phyloP scores from a whole-genome alignment of 92 coral and sea anemone species.

The Anthopleura xanthogrammica region DNA sequence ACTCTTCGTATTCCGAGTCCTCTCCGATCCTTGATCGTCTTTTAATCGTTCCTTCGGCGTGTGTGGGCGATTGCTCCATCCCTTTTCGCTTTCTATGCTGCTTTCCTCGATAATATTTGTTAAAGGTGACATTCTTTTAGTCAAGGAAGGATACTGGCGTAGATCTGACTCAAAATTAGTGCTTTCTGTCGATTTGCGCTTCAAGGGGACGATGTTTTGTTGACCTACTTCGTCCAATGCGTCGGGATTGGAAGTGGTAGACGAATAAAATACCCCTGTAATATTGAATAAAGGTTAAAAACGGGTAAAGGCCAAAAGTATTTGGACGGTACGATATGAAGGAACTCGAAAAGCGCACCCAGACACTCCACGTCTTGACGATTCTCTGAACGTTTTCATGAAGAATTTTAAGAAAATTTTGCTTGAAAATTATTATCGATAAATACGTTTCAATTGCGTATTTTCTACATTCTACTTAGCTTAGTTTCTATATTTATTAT shows the following conservation, averaged over 20 bases:
- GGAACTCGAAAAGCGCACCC: too few species aligned
- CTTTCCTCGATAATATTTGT: not conserved
- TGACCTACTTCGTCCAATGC: not conserved
- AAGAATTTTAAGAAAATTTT: too few species aligned
- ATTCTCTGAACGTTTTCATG: too few species aligned
- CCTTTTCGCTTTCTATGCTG: not conserved
- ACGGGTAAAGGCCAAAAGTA: not conserved
- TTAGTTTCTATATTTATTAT: too few species aligned
- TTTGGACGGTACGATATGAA: too few species aligned
- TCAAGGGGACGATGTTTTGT: not conserved
- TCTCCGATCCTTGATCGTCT: not conserved
- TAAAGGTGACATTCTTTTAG: not conserved
- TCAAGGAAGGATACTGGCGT: not conserved
- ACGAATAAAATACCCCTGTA: not conserved
- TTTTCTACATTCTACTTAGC: too few species aligned
- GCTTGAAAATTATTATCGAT: too few species aligned
- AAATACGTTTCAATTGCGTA: too few species aligned
- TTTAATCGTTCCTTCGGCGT: not conserved
- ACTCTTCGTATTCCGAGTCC: not conserved
- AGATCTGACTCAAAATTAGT: not conserved
- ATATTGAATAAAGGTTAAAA: not conserved
- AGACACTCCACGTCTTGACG: too few species aligned
- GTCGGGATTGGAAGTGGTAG: not conserved
- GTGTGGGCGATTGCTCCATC: not conserved
- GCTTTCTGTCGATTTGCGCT: not conserved